phyloP scores from a whole-genome alignment of 2,888 invertebrate species.

The Drosophila pseudotalamancana region DNA sequence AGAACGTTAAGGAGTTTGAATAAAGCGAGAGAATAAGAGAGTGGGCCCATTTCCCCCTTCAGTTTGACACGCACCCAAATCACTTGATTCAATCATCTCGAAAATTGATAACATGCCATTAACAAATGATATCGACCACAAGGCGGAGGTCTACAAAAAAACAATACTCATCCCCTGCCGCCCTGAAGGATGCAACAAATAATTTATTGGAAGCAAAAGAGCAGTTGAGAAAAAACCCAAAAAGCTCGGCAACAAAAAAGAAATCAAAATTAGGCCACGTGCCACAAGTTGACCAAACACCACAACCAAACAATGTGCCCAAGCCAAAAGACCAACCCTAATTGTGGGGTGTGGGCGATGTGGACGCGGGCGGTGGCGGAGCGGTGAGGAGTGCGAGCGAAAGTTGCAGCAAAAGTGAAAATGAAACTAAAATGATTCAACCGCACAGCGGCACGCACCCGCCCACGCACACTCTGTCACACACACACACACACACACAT shows the following conservation, averaged over 20 bases:
- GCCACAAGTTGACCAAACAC: constrained; percentile 77
- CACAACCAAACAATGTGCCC: constrained; percentile 49
- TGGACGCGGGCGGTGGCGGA: not conserved
- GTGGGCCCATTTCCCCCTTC: not conserved
- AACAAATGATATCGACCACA: constrained; percentile 80
- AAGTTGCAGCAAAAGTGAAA: constrained; percentile 62
- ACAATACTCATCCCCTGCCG: constrained; percentile 36
- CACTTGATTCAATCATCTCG: constrained; percentile 83
- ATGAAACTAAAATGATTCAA: constrained; percentile 61
- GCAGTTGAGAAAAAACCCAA: constrained; percentile 24
- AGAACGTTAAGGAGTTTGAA: constrained; percentile 12
- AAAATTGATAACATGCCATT: constrained; percentile 84
- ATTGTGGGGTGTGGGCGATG: constrained; percentile 19
- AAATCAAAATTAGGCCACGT: constrained; percentile 83
- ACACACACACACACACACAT: constrained; percentile 4
- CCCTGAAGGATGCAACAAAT: constrained; percentile 70
- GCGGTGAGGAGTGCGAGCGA: constrained; percentile 16
- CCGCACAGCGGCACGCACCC: constrained; percentile 67
- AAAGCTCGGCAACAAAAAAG: constrained; percentile 20
- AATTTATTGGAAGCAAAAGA: constrained; percentile 64
- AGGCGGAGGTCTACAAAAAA: not conserved
- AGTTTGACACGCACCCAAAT: constrained; percentile 79
- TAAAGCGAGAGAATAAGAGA: not conserved
- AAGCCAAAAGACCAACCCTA: constrained; percentile 16
- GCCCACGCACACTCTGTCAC: constrained; percentile 16